Conservation (phyloP, 2,113 vertebrate genomes). For the Micronycteris hirsuta region DNA sequence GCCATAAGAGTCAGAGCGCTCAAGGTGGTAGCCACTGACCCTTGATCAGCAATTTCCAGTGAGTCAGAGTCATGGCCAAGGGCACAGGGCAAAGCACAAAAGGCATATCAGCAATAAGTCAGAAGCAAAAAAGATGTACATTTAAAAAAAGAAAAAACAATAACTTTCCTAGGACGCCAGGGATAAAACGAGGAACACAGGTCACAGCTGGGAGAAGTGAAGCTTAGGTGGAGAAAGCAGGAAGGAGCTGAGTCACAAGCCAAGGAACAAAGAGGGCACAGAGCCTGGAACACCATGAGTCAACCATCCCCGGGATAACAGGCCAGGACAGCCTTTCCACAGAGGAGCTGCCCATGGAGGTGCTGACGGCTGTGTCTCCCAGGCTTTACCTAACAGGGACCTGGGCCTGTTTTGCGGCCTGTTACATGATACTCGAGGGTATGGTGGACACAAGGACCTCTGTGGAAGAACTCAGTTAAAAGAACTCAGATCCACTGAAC, state of each 20-base stretch:
- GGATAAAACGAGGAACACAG: conserved; percentile 33
- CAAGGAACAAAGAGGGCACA: conserved; percentile 42
- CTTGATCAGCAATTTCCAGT: conserved; percentile 22
- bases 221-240: conserved; percentile 12
- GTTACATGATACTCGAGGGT: background rate
- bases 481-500: background rate
- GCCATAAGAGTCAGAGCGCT: background rate
- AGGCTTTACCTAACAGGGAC: background rate
- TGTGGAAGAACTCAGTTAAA: background rate
- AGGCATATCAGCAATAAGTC: background rate
- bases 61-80: background rate
- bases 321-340: background rate
- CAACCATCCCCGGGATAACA: conserved; percentile 1
- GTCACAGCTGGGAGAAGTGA: conserved; percentile 55
- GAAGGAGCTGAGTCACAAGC: conserved; percentile 54
- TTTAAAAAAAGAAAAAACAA: background rate
- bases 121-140: conserved; percentile 26
- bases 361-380: background rate
- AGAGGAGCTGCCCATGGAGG: background rate
- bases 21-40: background rate
- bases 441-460: background rate
- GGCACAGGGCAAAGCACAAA: background rate
- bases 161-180: background rate
- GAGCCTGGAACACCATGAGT: conserved; percentile 38
- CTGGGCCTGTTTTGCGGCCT: background rate